Evolutionary conservation across 2,113 vertebrate genomes (phyloP), one percentile per base, ranked within the genome.

Genomic region (Rynchops niger): DNA sequence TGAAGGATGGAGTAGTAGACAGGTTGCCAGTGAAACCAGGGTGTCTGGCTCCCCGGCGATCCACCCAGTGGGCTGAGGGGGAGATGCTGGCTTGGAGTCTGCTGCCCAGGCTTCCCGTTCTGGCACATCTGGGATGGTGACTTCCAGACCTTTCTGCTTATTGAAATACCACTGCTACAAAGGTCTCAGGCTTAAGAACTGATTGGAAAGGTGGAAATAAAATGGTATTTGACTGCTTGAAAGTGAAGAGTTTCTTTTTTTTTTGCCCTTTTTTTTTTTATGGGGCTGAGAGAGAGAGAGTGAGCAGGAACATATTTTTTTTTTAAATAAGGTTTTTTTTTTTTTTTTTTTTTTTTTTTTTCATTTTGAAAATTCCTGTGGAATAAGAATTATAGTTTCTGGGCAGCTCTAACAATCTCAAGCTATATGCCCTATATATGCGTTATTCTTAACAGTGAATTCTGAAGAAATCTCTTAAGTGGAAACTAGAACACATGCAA

Each of bases 111-210:
- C 13, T 86, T 6, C 21, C 17, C 0, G 0, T 45, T 43, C 23
- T 19, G 26, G 26, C 23, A 43, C 0, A 0, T 49, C 30, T 25
- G 21, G 25, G 27, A 50, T 0, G 0, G 5, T 18, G 34, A 62
- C 62, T 93, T 90, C 36, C 27, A 74, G 61, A 79, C 5, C 34
- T 43, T 73, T 84, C 23, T 49, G 50, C 32, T 66, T 50, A 34
- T 19, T 52, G 34, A 66, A 85, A 66, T 55, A 10, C 4, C 49
- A 40, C 11, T 26, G 10, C 47, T 53, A 29, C 30, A 66, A 66
- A 66, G 11, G 5, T 49, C 45, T n/a, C 9, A 1, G 7, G 22
- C 23, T 62, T 87, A 73, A 82, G 42, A 63, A 26, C 19, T 58
- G 14, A 40, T 88, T 58, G 52, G 47, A 69, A 93, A 73, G 13